phyloP scores from a whole-genome alignment of 64 coral and sea anemone genomes.

The Catalaphyllia jardinei region DNA sequence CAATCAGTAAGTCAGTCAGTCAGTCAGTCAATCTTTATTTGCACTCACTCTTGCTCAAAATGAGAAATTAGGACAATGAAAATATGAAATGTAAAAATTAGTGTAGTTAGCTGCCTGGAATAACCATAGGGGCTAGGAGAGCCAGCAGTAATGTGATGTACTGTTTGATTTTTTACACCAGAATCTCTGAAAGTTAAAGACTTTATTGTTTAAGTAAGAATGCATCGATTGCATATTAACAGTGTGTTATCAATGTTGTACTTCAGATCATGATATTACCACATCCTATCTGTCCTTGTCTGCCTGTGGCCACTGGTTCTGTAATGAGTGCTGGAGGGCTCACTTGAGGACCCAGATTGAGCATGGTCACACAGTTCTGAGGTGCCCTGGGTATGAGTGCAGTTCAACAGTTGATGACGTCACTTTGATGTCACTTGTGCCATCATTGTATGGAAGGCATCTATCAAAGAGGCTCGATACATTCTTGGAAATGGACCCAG shows the following conservation, averaged over 20 bases:
- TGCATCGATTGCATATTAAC: too few relatives aligned
- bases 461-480: slow-evolving; percentile 37
- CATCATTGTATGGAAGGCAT: slow-evolving; percentile 53
- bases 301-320: slow-evolving; percentile 70
- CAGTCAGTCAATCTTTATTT: too few relatives aligned
- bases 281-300: neutral
- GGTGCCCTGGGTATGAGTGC: slow-evolving; percentile 68
- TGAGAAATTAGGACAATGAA: too few relatives aligned
- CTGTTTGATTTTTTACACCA: too few relatives aligned
- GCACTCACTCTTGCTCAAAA: too few relatives aligned
- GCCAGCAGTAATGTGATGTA: too few relatives aligned
- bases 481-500: slow-evolving; percentile 17
- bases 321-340: slow-evolving; percentile 62
- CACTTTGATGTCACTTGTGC: slow-evolving; percentile 70
- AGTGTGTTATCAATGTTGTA: neutral
- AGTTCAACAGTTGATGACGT: slow-evolving; percentile 34
- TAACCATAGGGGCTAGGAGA: too few relatives aligned
- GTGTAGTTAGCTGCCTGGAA: too few relatives aligned
- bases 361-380: slow-evolving; percentile 33
- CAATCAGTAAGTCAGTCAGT: too few relatives aligned
- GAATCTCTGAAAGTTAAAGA: too few relatives aligned
- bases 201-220: too few relatives aligned
- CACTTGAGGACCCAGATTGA: slow-evolving; percentile 49
- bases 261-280: neutral
- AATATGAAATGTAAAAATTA: too few relatives aligned